Base-by-base conservation (phyloP, 2,797 vertebrate species). In the Rhinoraja longicauda region DNA sequence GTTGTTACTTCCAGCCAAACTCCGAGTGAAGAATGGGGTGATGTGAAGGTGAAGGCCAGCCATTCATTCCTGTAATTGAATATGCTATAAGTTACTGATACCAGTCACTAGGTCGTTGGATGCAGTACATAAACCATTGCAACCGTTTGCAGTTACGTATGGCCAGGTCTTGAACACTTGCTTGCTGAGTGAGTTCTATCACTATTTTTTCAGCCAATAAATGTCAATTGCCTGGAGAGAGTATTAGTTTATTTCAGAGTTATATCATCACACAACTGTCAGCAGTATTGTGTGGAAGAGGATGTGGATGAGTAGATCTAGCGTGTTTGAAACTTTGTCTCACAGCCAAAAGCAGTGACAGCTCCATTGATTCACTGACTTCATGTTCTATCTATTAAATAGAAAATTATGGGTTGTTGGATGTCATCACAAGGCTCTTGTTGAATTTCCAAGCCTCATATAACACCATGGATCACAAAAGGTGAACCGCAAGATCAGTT, bases 171-270 rank as follows among this genome's bases (percentile, higher is more conserved):
- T 90, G 88, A 21, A 70, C 32, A 24, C 59, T 90, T 90, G 86
- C 17, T 9, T 5, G 24, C 90, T 73, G 90, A 72, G 13, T 73
- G n/a, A 39, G 32, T 90, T 45, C n/a, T 17, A 36, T 70, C 86
- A 21, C 62, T 45, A 45, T 32, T 72, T 72, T 72, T 73, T 45
- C 64, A 91, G 36, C 67, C 90, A 73, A 91, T 91, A 73, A 90
- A 72, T 90, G 64, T 72, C 90, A 91, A 26, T 91, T 91, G 36
- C 36, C 64, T 13, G 4, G 70, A 73, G 70, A 73, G 90, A 39
- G 32, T 17, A 39, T 70, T 32, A 39, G 39, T 73, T 29, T 36
- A 91, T 39, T 73, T 70, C 19, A 70, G 32, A 9, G 90, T 67
- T 64, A n/a, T 86, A 70, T 67, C 64, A 39, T 90, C 64, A 90